Conservation (phyloP, 2,113 vertebrate genomes). For the Hymenochirus boettgeri region DNA sequence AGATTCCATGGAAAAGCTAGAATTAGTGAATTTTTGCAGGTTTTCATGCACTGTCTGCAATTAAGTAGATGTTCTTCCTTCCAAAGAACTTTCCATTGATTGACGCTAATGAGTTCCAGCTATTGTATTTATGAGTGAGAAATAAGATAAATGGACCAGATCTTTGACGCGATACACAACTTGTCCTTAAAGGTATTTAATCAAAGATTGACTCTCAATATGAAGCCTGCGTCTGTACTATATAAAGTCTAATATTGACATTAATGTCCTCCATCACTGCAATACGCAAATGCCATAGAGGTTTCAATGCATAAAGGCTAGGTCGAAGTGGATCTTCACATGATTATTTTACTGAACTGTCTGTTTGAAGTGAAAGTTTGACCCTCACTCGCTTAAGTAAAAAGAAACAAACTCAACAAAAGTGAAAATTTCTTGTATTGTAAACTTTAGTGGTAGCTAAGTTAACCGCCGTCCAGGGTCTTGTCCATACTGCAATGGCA, state of each 20-base stretch:
- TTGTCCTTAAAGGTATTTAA: constrained; percentile 46
- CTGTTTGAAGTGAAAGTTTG: not conserved
- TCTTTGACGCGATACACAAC: constrained; percentile 41
- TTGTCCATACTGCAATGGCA: too few relatives aligned
- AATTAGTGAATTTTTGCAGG: too few relatives aligned
- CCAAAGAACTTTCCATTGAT: constrained; percentile 27
- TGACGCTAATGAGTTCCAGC: constrained; percentile 43
- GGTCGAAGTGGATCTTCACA: constrained; percentile 8
- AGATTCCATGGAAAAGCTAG: too few relatives aligned
- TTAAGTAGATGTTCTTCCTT: constrained; percentile 2
- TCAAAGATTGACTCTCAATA: constrained; percentile 49
- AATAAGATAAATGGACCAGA: constrained; percentile 46
- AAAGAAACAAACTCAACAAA: too few relatives aligned
- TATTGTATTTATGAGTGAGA: constrained; percentile 46
- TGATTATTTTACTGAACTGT: not conserved
- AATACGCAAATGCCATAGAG: constrained; percentile 29
- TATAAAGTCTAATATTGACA: constrained; percentile 38
- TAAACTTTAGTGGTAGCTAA: too few relatives aligned
- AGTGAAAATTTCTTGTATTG: too few relatives aligned
- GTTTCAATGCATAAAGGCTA: not conserved
- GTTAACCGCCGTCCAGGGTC: too few relatives aligned
- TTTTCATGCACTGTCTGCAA: not conserved
- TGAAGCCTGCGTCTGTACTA: constrained; percentile 34
- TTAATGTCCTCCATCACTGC: constrained; percentile 34
- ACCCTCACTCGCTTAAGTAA: too few relatives aligned